A percentile compares a stretch with the other conserved stretches of the same genome.
phyloP scores from a whole-genome alignment of 2,888 invertebrate species.

The Calliscelio sp. region DNA sequence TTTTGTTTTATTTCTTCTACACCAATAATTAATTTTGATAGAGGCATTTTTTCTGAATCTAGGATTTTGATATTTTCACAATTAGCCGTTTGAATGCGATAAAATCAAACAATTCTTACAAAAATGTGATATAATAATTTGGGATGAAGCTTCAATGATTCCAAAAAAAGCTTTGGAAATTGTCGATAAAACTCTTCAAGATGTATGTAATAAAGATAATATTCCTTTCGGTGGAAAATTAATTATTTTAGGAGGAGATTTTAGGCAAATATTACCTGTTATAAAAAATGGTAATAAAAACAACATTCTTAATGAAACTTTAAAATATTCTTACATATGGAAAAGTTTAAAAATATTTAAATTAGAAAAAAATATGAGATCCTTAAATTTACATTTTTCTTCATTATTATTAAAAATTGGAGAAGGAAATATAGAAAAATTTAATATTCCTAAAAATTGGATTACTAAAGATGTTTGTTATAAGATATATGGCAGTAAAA shows the following conservation, averaged over 20 bases:
- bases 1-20: too few species aligned
- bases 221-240: slow-evolving; percentile 17
- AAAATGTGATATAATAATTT: slow-evolving; percentile 28
- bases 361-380: slow-evolving; percentile 23
- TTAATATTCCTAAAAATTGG: slow-evolving; percentile 20
- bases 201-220: not conserved
- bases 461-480: slow-evolving; percentile 15
- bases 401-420: slow-evolving; percentile 29
- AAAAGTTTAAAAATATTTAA: not conserved
- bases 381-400: not conserved
- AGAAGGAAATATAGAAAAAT: slow-evolving; percentile 1
- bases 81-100: too few species aligned
- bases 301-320: slow-evolving; percentile 5
- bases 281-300: slow-evolving; percentile 11
- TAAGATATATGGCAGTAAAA: slow-evolving; percentile 17
- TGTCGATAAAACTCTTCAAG: slow-evolving; percentile 5
- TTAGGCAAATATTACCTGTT: slow-evolving; percentile 24
- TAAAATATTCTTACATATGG: slow-evolving; percentile 11
- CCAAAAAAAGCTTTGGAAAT: slow-evolving; percentile 20
- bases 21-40: too few species aligned
- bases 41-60: too few species aligned
- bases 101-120: too few species aligned
- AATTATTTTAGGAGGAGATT: slow-evolving; percentile 7
- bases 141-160: slow-evolving; percentile 32
- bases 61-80: too few species aligned